Base-by-base conservation (phyloP, 2,797 vertebrate genomes). In the Danio kyathit region DNA sequence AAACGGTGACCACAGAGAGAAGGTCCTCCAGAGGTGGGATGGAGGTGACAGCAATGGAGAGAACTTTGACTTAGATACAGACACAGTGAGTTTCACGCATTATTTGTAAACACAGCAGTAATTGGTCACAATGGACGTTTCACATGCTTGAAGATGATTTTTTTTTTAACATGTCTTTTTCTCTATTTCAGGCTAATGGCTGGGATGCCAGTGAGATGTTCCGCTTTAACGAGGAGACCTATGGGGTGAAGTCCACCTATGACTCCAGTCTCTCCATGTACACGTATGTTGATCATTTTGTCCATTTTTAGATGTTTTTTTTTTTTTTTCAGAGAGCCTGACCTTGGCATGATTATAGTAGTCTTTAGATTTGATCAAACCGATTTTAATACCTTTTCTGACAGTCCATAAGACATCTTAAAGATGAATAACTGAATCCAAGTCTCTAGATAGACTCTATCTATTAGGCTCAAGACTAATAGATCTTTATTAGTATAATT, bases 201-300 rank as follows among this genome's bases (percentile, higher is more conserved):
- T 98, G 97, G 97, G 97, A 97, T 80, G 95, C 97, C 78, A 98
- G 96, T 21, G 97, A 98, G 89, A 98, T 98, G 97, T 98, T 98
- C 83, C 96, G 95, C 82, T 97, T 90, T 90, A 98, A 97, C 67
- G 96, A 98, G 90, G 95, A 96, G 81, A 97, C 95, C 82, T 97
- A 97, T 12, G 96, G 97, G 5, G 92, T 97, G 71, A 97, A 97
- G 44, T 97, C 96, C 8, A 98, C 97, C 0, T 98, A 98, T 60
- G 97, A 98, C 86, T 94, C 96, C 84, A 98, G 96, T 83, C 95
- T 97, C 38, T 94, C 96, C 16, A 96, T 97, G 88, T 98, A 97
- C 82, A 98, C 96, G 96, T 97, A 88, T 93, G 96, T 96, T 9
- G 11, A 43, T 69, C 29, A 7, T 60, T 48, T n/a, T 48, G 57